Evolutionary conservation across 2,888 invertebrate genomes (phyloP), one percentile per base, ranked within the genome.

Genomic region (Meta bourneti): DNA sequence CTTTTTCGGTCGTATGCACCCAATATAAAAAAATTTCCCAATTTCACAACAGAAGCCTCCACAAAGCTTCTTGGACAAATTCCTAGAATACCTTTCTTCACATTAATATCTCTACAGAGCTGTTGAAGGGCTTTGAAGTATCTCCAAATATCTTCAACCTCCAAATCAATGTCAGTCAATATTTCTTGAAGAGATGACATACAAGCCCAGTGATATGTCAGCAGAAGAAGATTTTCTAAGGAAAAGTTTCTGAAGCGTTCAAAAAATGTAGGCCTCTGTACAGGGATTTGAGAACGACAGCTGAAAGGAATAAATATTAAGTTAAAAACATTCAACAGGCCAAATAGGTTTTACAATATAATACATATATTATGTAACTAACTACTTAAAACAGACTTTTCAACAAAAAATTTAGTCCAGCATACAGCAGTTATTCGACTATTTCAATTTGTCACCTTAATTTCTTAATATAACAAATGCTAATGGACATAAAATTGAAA

Each of bases 11-110:
- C 98, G 93, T 98, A 95, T 5, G 98, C 97, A 0, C 98, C 98
- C 74, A 98, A 95, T 7, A 98, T 98, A 95, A 98, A 98, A 0
- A 98, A 97, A 95, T 98, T 98, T 0, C 98, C 97, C 95, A 97
- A 97, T 77, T 95, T 94, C 4, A 94, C 89, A 0, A 98, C 97
- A 9, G 98, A 98, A 7, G 97, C 95, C 80, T 94, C 94, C 19
- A 94, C 93, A 20, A 78, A 81, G 48, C 89, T 86, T 6, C 89
- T 91, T 11, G 20, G 8, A 34, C 84, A 80, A 69, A 88, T 80
- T 34, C 94, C 94, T 1, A 93, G 69, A 54, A 86, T 84, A 9
- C 61, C 16, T 69, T 91, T 91, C 34, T 61, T 78, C 5, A 34
- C 11, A 9, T 82, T 70, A 84, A 54, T 70, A n/a, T 89, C 49